These are phyloP conservation scores for Lottia gigantea DNA, from an alignment of 2,888 invertebrate genomes.

Conservation along the genomic window DNA sequence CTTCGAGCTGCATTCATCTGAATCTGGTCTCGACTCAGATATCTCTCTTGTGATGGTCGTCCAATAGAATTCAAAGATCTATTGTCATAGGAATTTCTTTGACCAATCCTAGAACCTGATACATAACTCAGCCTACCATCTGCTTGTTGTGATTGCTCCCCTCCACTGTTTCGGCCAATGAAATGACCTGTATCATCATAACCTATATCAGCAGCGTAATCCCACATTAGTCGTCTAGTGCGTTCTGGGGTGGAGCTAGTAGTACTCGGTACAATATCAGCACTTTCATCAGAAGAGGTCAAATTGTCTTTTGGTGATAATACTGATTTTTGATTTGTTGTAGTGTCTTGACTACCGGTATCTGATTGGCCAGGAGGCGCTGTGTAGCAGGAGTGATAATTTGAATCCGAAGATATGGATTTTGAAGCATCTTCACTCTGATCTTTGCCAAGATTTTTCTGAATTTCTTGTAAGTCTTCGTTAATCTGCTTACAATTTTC, in stretches of 20 bases:
- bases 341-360: no score
- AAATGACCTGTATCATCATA: slow-evolving; percentile 43
- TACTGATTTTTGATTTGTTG: no score
- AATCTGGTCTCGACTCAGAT: slow-evolving; percentile 12
- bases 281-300: slow-evolving; percentile 38
- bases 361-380: no score
- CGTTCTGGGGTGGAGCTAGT: slow-evolving; percentile 32
- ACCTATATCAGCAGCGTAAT: slow-evolving; percentile 54
- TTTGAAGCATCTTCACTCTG: slow-evolving; percentile 26
- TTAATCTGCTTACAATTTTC: slow-evolving; percentile 50
- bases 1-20: slow-evolving; percentile 11
- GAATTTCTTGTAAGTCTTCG: slow-evolving; percentile 61
- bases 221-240: slow-evolving; percentile 48
- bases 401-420: slow-evolving; percentile 31
- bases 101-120: slow-evolving; percentile 18
- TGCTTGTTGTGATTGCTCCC: not conserved
- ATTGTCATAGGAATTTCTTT: slow-evolving; percentile 18
- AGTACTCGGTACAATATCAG: slow-evolving; percentile 37
- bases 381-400: slow-evolving; percentile 19
- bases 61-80: not conserved
- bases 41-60: not conserved
- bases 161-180: slow-evolving; percentile 25
- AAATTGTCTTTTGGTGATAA: slow-evolving; percentile 5
- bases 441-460: slow-evolving; percentile 45
- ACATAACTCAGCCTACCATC: slow-evolving; percentile 21